Evolutionary conservation across 2,888 invertebrate species (phyloP).

Genomic region (Myathropa florea): DNA sequence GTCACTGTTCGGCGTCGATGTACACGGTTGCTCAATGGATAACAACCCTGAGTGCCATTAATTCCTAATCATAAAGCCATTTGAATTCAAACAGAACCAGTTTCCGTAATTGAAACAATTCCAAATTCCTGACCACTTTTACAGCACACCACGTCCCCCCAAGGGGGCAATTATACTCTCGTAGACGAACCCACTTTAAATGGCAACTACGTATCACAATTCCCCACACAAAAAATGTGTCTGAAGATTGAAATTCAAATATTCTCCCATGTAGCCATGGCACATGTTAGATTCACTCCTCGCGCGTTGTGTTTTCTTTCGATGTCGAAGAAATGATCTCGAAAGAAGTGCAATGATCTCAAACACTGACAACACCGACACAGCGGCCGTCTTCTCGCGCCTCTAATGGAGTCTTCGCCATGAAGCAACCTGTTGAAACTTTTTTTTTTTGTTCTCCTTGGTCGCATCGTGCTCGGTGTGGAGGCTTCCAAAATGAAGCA

Average conservation of each 20-base stretch:
- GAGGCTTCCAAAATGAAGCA: constrained; percentile 19
- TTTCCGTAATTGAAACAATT: constrained; percentile 18
- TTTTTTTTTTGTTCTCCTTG: not conserved
- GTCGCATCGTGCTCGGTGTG: not conserved
- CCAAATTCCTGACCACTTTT: constrained; percentile 6
- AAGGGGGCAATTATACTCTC: constrained; percentile 21
- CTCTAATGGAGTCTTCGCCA: constrained; percentile 45
- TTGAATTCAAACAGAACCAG: constrained; percentile 33
- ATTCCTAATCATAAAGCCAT: constrained; percentile 22
- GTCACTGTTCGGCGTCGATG: not conserved
- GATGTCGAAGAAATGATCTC: constrained; percentile 27
- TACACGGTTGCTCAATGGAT: not conserved
- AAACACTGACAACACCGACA: not conserved
- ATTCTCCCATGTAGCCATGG: not conserved
- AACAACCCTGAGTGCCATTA: constrained; percentile 17
- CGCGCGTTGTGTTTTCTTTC: not conserved
- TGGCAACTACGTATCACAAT: constrained; percentile 9
- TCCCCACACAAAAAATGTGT: not conserved
- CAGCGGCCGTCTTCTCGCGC: constrained; percentile 3
- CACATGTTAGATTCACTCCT: not conserved
- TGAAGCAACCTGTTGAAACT: constrained; percentile 52
- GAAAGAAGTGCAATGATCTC: constrained; percentile 56
- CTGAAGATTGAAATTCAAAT: constrained; percentile 8
- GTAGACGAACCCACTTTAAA: constrained; percentile 8
- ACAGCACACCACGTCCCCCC: not conserved